Percentiles rank a stretch among this genome's conserved stretches.
phyloP scores from a whole-genome alignment of 2,888 invertebrate genomes.

The Cheilosia urbana region DNA sequence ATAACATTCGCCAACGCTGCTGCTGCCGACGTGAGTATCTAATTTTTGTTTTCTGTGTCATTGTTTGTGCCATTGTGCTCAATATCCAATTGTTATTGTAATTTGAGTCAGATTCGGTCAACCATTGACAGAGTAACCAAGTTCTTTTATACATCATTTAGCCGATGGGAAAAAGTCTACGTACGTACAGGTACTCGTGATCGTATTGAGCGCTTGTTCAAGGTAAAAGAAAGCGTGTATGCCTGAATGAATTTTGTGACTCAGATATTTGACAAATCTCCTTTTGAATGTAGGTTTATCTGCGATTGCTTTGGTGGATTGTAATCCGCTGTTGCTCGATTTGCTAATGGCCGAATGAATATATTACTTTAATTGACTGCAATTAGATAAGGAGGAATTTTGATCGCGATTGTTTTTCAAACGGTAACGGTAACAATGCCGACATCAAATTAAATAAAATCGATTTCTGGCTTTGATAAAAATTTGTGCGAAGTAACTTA shows the following conservation, averaged over 20 bases:
- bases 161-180: constrained; percentile 39
- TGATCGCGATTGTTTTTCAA: constrained; percentile 23
- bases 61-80: constrained; percentile 69
- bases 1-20: constrained; percentile 68
- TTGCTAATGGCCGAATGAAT: constrained; percentile 45
- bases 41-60: constrained; percentile 59
- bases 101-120: constrained; percentile 69
- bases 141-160: constrained; percentile 54
- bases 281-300: constrained; percentile 30
- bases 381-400: constrained; percentile 48
- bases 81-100: constrained; percentile 71
- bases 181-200: neutral
- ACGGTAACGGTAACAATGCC: neutral
- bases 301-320: constrained; percentile 26
- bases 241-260: constrained; percentile 62
- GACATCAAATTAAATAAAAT: constrained; percentile 17
- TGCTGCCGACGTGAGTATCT: constrained; percentile 35
- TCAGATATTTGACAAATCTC: constrained; percentile 57
- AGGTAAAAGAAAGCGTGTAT: constrained; percentile 70
- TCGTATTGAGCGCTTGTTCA: constrained; percentile 30
- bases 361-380: constrained; percentile 52
- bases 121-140: constrained; percentile 61
- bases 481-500: constrained; percentile 6
- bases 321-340: constrained; percentile 14
- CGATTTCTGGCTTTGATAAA: neutral